Conservation (phyloP, 2,797 vertebrate species). For the Picus viridis region DNA sequence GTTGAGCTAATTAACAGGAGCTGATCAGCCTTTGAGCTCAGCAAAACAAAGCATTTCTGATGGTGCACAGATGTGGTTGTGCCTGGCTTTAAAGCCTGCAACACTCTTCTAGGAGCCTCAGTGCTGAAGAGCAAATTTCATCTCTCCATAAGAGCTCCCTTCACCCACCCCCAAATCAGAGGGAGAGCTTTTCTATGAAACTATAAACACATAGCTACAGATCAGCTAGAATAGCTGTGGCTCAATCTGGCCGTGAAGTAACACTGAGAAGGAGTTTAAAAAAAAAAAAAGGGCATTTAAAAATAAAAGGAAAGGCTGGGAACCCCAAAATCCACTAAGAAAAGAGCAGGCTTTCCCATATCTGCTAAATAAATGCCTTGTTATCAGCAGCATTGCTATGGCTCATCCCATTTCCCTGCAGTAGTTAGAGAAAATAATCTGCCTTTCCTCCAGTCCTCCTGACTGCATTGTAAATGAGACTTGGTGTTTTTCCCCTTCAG, state of each 20-base stretch:
- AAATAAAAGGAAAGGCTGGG: not conserved
- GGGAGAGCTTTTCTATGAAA: not conserved
- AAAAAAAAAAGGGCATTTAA: not conserved
- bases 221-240: not conserved
- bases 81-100: not conserved
- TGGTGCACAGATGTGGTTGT: not conserved
- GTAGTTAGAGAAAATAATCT: not conserved
- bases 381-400: not conserved
- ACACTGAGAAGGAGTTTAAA: not conserved
- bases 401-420: not conserved
- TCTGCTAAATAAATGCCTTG: not conserved
- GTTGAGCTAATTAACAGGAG: not conserved
- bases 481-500: conserved; percentile 2
- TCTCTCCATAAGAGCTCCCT: not conserved
- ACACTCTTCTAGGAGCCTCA: not conserved
- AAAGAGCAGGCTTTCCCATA: not conserved
- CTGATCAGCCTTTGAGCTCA: not conserved
- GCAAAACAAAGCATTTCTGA: not conserved
- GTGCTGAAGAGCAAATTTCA: not conserved
- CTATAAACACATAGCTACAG: not conserved
- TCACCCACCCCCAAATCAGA: not conserved
- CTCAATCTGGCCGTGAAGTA: not conserved
- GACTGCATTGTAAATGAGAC: conserved; percentile 32
- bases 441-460: not conserved
- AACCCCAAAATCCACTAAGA: not conserved